phyloP scores from a whole-genome alignment of 2,797 vertebrate genomes.

The Myripristis jacobus region DNA sequence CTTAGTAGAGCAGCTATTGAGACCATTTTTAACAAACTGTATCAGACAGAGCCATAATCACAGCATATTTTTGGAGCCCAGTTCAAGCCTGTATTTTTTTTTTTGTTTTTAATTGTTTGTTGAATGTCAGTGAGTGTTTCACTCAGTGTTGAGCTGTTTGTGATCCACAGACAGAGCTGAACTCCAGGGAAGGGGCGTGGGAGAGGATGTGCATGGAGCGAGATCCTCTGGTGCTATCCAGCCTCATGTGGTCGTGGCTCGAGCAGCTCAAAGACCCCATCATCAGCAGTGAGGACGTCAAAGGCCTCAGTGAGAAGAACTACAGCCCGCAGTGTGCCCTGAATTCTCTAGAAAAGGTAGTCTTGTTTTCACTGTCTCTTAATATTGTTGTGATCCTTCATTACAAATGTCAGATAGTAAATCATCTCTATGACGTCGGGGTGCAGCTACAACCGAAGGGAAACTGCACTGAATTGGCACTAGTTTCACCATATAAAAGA shows the following conservation, averaged over 20 bases:
- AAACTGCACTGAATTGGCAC: no score
- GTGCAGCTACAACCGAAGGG: no score
- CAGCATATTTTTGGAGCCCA: no score
- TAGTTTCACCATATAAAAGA: no score
- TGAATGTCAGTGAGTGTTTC: not conserved
- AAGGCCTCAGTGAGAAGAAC: conserved; percentile 80
- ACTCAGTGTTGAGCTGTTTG: not conserved
- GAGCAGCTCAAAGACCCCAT: conserved; percentile 95
- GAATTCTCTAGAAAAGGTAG: conserved; percentile 90
- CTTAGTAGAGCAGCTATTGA: not conserved
- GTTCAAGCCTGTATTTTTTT: not conserved
- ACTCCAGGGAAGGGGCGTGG: conserved; percentile 93
- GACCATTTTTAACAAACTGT: not conserved
- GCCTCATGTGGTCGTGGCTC: conserved; percentile 98
- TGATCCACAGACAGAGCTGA: conserved; percentile 88
- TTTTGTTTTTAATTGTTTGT: not conserved
- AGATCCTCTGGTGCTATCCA: conserved; percentile 91
- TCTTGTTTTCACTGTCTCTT: not conserved
- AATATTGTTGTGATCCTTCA: not conserved
- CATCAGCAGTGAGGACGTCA: conserved; percentile 87
- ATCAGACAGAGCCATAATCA: not conserved
- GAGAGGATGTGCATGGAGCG: conserved; percentile 90
- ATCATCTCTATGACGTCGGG: not conserved
- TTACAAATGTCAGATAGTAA: not conserved
- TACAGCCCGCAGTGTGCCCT: conserved; percentile 84